These are phyloP conservation scores for Radopholus similis DNA, from an alignment of 1,140 invertebrate species.

Conservation along the genomic window DNA sequence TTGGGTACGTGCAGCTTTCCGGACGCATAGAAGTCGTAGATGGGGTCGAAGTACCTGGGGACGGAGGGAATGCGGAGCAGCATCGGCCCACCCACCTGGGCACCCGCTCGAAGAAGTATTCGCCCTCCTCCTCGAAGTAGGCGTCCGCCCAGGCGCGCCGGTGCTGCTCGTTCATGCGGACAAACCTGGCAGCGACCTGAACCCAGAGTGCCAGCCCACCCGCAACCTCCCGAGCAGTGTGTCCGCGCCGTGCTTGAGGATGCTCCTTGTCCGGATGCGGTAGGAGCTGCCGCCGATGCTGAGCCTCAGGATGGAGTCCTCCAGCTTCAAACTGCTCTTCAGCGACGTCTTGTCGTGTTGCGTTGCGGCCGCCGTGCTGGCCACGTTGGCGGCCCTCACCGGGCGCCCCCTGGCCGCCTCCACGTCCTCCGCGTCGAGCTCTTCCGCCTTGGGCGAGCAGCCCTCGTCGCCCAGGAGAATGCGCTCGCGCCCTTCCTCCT, in stretches of 20 bases:
- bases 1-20: constrained; percentile 59
- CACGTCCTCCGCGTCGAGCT: constrained; percentile 8
- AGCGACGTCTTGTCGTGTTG: constrained; percentile 40
- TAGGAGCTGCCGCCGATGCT: constrained; percentile 57
- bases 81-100: constrained; percentile 40
- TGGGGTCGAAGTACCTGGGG: constrained; percentile 58
- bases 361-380: background rate
- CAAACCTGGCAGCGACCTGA: constrained; percentile 36
- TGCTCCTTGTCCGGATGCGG: constrained; percentile 51
- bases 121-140: constrained; percentile 54
- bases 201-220: background rate
- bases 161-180: constrained; percentile 58
- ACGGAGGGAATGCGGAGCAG: background rate
- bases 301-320: constrained; percentile 54
- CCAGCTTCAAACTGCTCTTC: constrained; percentile 47
- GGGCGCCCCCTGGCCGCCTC: background rate
- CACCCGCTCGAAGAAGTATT: constrained; percentile 59
- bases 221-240: constrained; percentile 39
- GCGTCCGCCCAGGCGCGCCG: constrained; percentile 52
- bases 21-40: constrained; percentile 60
- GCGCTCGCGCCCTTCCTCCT: background rate
- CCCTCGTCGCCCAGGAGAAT: background rate
- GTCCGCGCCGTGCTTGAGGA: constrained; percentile 56
- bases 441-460: background rate
- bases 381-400: background rate